phyloP scores from a whole-genome alignment of 2,797 vertebrate genomes.

The Acanthis flammea region DNA sequence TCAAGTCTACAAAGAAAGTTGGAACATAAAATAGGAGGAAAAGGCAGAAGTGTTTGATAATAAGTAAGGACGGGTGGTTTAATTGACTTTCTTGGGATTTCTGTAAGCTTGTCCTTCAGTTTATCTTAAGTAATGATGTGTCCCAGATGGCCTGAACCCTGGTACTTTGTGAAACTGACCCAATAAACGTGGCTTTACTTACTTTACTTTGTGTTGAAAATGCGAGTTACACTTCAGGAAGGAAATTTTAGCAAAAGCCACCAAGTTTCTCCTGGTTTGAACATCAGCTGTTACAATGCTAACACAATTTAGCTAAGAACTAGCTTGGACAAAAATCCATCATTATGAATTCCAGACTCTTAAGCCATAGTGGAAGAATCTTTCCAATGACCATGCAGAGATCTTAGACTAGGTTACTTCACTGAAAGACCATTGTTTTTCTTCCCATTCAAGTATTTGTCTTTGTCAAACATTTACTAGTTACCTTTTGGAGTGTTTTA shows the following conservation, averaged over 20 bases:
- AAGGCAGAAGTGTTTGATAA: background rate
- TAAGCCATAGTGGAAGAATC: background rate
- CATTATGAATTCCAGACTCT: background rate
- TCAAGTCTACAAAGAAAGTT: background rate
- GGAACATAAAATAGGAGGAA: background rate
- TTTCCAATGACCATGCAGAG: background rate
- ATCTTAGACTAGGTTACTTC: background rate
- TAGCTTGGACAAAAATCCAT: background rate
- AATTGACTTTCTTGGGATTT: background rate
- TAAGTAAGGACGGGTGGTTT: background rate
- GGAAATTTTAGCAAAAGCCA: background rate
- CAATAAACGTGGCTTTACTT: background rate
- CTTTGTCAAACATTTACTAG: slow-evolving; percentile 27
- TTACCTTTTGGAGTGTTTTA: background rate
- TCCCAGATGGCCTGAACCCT: background rate
- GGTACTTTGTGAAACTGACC: background rate
- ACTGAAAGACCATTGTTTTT: slow-evolving; percentile 9
- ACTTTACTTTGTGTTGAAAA: background rate
- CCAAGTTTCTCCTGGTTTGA: background rate
- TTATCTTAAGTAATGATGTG: background rate
- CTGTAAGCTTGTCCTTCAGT: background rate
- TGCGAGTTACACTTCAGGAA: background rate
- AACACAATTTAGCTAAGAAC: background rate
- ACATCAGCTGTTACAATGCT: background rate
- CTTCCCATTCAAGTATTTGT: background rate